Percentiles rank a stretch among this genome's conserved stretches.
These are phyloP conservation scores for Leucoma salicis DNA, from an alignment of 2,888 invertebrate species.

Conservation along the genomic window DNA sequence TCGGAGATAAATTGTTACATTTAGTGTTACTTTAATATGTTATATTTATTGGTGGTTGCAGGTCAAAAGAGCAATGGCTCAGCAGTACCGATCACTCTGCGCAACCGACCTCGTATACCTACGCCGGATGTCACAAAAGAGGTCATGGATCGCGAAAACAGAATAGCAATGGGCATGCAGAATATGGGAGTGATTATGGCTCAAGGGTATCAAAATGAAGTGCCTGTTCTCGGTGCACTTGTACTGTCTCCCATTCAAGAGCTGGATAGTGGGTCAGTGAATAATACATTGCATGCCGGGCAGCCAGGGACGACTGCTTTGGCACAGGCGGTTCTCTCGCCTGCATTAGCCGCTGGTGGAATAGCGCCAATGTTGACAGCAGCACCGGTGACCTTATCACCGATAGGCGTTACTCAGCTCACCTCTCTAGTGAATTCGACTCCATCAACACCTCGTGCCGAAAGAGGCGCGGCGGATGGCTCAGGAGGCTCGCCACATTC, in stretches of 20 bases:
- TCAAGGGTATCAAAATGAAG: slow-evolving; percentile 84
- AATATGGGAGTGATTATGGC: slow-evolving; percentile 87
- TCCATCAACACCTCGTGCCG: slow-evolving; percentile 67
- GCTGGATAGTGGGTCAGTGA: slow-evolving; percentile 88
- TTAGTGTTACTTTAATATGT: too few relatives aligned
- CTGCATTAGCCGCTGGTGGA: slow-evolving; percentile 60
- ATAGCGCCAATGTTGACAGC: slow-evolving; percentile 67
- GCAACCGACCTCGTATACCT: slow-evolving; percentile 93
- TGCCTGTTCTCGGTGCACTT: slow-evolving; percentile 88
- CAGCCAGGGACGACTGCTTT: slow-evolving; percentile 89
- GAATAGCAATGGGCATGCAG: slow-evolving; percentile 79
- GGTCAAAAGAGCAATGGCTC: slow-evolving; percentile 87
- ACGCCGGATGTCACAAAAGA: slow-evolving; percentile 94
- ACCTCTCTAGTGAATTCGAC: slow-evolving; percentile 77
- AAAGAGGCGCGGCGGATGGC: slow-evolving; percentile 46
- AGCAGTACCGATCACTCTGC: slow-evolving; percentile 85
- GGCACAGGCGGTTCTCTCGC: slow-evolving; percentile 89
- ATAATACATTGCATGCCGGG: slow-evolving; percentile 87
- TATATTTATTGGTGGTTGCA: too few relatives aligned
- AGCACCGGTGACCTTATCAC: slow-evolving; percentile 75
- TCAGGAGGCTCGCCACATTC: slow-evolving; percentile 35
- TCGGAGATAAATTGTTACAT: too few relatives aligned
- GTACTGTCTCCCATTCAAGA: slow-evolving; percentile 93
- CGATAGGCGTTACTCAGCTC: slow-evolving; percentile 84
- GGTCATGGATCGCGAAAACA: slow-evolving; percentile 86